Evolutionary conservation across 2,113 vertebrate genomes (phyloP).

Genomic region (Ellobius talpinus): DNA sequence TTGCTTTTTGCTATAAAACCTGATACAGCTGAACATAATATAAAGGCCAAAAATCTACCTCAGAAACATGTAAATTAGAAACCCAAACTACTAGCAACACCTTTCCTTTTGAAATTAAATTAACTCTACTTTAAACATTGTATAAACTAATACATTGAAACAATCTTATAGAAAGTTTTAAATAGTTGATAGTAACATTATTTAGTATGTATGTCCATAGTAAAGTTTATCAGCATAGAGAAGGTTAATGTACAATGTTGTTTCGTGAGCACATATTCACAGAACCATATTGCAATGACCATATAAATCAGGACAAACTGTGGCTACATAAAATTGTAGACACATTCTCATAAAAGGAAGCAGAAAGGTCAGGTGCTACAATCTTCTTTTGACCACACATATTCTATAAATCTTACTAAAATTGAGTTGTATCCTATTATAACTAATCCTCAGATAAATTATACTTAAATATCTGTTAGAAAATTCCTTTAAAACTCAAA

Average conservation of each 20-base stretch:
- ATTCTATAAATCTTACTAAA: constrained; percentile 11
- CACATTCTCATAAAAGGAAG: constrained; percentile 1
- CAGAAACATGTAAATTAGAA: constrained; percentile 14
- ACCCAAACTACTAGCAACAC: not conserved
- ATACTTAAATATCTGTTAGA: not conserved
- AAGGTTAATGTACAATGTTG: constrained; percentile 10
- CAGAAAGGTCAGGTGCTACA: not conserved
- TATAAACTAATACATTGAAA: constrained; percentile 23
- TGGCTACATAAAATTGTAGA: constrained; percentile 9
- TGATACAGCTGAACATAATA: not conserved
- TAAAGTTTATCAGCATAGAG: constrained; percentile 36
- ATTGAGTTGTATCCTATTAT: not conserved
- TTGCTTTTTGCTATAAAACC: not conserved
- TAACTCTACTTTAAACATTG: not conserved
- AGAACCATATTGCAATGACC: not conserved
- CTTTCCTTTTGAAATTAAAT: not conserved
- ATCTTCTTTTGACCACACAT: not conserved
- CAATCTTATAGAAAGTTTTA: constrained; percentile 17
- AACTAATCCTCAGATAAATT: not conserved
- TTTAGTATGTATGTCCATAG: not conserved
- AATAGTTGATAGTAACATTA: constrained; percentile 36
- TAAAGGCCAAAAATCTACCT: not conserved
- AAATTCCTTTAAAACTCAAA: constrained; percentile 33
- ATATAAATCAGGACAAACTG: not conserved
- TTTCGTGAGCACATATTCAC: constrained; percentile 16